Evolutionary conservation across 2,888 invertebrate species (phyloP).

Genomic region (Siphlonurus alternatus): DNA sequence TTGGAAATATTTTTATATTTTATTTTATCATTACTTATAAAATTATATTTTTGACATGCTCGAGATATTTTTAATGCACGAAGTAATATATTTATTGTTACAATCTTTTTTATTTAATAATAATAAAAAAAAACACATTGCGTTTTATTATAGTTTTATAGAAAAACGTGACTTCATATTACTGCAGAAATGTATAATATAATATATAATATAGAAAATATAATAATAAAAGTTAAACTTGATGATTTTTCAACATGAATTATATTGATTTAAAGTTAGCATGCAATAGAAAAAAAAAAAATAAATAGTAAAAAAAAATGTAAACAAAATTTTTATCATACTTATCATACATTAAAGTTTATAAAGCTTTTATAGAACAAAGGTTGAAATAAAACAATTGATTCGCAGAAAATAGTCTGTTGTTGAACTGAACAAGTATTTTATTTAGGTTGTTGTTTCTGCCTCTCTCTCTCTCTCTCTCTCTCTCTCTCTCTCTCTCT

Average conservation of each 20-base stretch:
- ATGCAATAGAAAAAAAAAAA: not conserved
- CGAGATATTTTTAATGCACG: not conserved
- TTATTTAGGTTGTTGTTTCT: not conserved
- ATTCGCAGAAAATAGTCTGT: not conserved
- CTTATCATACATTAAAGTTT: not conserved
- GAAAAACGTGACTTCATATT: not conserved
- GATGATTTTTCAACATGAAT: not conserved
- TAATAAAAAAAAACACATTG: too few relatives aligned
- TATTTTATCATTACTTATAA: not conserved
- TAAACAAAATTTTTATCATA: not conserved
- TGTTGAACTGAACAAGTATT: not conserved
- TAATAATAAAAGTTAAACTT: not conserved
- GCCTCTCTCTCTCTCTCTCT: not conserved
- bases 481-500: not conserved
- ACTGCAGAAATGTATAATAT: not conserved
- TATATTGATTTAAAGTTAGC: too few relatives aligned
- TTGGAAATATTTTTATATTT: not conserved
- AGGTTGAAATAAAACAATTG: not conserved
- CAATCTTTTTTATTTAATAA: not conserved
- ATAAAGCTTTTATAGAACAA: not conserved
- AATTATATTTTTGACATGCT: not conserved
- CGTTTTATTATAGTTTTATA: not conserved
- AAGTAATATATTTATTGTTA: not conserved
- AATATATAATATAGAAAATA: not conserved
- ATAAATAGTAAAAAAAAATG: not conserved